Evolutionary conservation across 1,140 invertebrate species (phyloP).

Genomic region (Maconellicoccus hirsutus): DNA sequence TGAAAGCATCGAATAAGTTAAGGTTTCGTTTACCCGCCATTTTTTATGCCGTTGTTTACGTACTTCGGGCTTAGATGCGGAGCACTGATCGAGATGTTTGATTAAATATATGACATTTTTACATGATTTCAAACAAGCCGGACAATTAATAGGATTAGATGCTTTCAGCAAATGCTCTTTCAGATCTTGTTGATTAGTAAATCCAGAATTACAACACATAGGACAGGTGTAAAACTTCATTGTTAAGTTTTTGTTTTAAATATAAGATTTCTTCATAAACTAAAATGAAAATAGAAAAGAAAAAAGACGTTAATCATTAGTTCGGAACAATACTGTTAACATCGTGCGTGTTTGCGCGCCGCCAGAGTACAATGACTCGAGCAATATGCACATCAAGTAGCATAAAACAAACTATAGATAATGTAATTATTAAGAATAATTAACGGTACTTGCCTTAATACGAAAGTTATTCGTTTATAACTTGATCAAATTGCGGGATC

Average conservation of each 20-base stretch:
- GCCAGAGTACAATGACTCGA: too few relatives aligned
- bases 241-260: not conserved
- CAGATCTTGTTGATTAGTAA: constrained; percentile 5
- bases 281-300: not conserved
- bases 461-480: not conserved
- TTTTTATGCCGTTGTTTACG: not conserved
- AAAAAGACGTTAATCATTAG: too few relatives aligned
- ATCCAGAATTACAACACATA: constrained; percentile 9
- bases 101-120: constrained; percentile 16
- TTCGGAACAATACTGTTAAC: too few relatives aligned
- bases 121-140: not conserved
- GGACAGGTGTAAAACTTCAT: constrained; percentile 9
- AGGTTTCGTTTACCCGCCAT: not conserved
- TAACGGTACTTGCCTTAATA: not conserved
- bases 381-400: too few relatives aligned
- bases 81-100: constrained; percentile 11
- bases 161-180: constrained; percentile 8
- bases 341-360: too few relatives aligned
- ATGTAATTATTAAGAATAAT: too few relatives aligned
- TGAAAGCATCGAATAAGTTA: not conserved
- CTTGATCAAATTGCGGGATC: not conserved
- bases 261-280: not conserved
- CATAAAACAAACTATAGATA: too few relatives aligned
- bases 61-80: not conserved
- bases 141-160: not conserved